Conservation (phyloP, 30 jellyfish, hydroid and myxozoan genomes). For the Aurelia aurita complex sp. Pacific region DNA sequence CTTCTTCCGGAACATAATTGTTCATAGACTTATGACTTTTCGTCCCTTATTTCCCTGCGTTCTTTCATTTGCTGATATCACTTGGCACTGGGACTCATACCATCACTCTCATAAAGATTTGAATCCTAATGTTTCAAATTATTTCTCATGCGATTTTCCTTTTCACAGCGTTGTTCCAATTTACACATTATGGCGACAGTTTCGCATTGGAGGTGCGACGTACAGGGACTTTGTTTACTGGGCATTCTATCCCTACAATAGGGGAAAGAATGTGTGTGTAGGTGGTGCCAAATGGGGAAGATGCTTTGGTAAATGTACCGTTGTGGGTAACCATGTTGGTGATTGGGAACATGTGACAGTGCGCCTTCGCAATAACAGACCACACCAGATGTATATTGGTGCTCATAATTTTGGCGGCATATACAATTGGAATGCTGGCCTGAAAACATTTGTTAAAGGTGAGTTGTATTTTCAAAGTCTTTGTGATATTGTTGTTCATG, state of each 20-base stretch:
- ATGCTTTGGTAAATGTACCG: conserved; percentile 24
- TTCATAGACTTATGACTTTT: conserved; percentile 10
- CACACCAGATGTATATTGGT: no score
- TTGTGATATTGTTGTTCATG: no score
- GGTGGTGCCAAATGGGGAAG: not conserved
- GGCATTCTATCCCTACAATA: conserved; percentile 64
- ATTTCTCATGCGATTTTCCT: not conserved
- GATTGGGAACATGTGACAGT: no score
- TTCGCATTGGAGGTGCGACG: conserved; percentile 13
- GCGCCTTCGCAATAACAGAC: no score
- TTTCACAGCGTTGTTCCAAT: conserved; percentile 30
- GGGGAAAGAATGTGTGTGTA: conserved; percentile 4
- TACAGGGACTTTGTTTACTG: conserved; percentile 32
- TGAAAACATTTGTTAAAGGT: conserved; percentile 38
- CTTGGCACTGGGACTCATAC: no score
- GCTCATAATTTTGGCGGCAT: no score
- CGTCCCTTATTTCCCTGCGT: conserved; percentile 31
- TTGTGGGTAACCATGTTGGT: conserved; percentile 58
- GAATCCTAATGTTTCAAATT: not conserved
- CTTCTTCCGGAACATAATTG: no score
- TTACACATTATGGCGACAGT: conserved; percentile 19
- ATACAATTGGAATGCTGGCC: not conserved
- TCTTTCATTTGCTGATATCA: no score
- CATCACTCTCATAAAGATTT: no score
- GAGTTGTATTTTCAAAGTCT: no score